Percentiles rank a stretch among this genome's conserved stretches.
phyloP scores from a whole-genome alignment of 1,140 invertebrate species.

The Saxidomus purpurata region DNA sequence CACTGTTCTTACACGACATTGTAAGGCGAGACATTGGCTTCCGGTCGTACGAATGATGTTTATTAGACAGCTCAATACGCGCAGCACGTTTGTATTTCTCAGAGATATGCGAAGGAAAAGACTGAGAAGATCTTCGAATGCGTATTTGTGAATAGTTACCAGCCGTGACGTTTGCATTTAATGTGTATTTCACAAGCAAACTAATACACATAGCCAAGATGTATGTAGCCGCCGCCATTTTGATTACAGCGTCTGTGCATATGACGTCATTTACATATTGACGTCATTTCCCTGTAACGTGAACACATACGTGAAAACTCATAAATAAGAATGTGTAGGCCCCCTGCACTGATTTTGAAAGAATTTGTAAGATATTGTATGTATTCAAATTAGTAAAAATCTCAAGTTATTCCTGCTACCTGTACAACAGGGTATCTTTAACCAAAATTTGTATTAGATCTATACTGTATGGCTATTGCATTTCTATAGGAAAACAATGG shows the following conservation, averaged over 20 bases:
- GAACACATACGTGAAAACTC: too few relatives aligned
- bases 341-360: too few relatives aligned
- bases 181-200: not conserved
- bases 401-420: too few relatives aligned
- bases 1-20: constrained; percentile 22
- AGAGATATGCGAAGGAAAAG: not conserved
- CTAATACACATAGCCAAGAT: not conserved
- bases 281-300: too few relatives aligned
- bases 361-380: too few relatives aligned
- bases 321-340: too few relatives aligned
- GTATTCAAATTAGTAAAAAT: too few relatives aligned
- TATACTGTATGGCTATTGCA: too few relatives aligned
- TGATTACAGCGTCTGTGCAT: not conserved
- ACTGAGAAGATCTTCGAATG: not conserved
- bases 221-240: not conserved
- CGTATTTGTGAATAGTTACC: not conserved
- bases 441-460: too few relatives aligned
- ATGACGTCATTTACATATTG: not conserved
- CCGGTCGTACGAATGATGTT: not conserved
- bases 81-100: not conserved
- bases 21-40: constrained; percentile 43
- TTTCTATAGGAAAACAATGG: too few relatives aligned
- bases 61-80: not conserved
- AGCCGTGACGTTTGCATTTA: not conserved
- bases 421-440: too few relatives aligned